phyloP scores from a whole-genome alignment of 2,888 invertebrate species.

The Cheilosia scutellata region DNA sequence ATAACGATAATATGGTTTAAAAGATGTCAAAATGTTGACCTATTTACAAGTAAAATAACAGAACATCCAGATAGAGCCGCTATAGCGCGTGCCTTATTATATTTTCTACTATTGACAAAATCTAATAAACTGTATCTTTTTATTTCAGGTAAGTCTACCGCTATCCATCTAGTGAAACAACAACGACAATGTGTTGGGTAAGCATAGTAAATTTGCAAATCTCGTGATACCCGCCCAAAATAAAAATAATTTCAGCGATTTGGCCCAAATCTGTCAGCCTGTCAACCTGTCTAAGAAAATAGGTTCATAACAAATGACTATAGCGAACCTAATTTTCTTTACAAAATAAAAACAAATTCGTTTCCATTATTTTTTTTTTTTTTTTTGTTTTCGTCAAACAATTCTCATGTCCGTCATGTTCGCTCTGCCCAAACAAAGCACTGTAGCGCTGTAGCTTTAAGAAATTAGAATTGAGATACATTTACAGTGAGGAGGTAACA shows the following conservation, averaged over 20 bases:
- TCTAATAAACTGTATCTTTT: slow-evolving; percentile 29
- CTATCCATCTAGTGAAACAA: slow-evolving; percentile 9
- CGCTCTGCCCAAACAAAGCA: slow-evolving; percentile 21
- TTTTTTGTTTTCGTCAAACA: slow-evolving; percentile 5
- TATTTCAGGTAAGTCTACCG: slow-evolving; percentile 57
- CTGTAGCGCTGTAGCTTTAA: slow-evolving; percentile 18
- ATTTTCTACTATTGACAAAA: neutral
- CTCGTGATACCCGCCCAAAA: slow-evolving; percentile 12
- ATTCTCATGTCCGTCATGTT: slow-evolving; percentile 56
- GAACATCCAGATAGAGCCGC: neutral
- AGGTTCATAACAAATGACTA: slow-evolving; percentile 30
- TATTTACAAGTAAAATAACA: neutral
- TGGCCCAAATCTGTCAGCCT: slow-evolving; percentile 46
- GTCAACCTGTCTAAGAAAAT: slow-evolving; percentile 34
- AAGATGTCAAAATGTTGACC: neutral
- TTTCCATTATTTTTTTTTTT: neutral
- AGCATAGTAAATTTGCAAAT: slow-evolving; percentile 19
- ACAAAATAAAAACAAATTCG: slow-evolving; percentile 7
- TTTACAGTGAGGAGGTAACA: neutral
- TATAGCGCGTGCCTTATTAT: slow-evolving; percentile 3
- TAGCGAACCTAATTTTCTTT: slow-evolving; percentile 37
- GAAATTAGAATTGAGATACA: slow-evolving; percentile 55
- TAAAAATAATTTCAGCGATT: slow-evolving; percentile 14
- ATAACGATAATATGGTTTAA: neutral
- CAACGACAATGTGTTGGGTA: slow-evolving; percentile 13